phyloP scores from a whole-genome alignment of 2,888 invertebrate genomes.

The Mycalesis mineus region DNA sequence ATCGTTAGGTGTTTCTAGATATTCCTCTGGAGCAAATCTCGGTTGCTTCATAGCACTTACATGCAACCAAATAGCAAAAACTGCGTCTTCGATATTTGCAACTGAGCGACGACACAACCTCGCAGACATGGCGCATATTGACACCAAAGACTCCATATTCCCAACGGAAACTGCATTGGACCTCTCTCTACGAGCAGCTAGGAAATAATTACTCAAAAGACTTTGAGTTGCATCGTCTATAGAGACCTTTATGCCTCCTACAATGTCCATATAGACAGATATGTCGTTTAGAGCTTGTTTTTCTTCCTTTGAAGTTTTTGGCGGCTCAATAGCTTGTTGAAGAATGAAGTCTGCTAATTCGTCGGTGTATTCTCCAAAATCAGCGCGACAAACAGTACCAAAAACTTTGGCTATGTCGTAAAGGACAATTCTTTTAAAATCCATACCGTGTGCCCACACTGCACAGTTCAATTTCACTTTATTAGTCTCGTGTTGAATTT shows the following conservation, averaged over 20 bases:
- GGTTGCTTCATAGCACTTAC: constrained; percentile 59
- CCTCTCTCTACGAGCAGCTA: constrained; percentile 58
- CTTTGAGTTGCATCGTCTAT: constrained; percentile 47
- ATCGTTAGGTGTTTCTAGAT: constrained; percentile 56
- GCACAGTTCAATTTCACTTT: constrained; percentile 50
- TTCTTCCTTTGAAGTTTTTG: constrained; percentile 42
- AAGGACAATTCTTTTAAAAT: constrained; percentile 56
- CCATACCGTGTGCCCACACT: constrained; percentile 64
- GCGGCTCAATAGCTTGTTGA: constrained; percentile 44
- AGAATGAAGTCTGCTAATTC: constrained; percentile 56
- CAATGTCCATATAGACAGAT: constrained; percentile 49
- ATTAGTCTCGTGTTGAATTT: constrained; percentile 42
- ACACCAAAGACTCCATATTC: constrained; percentile 53
- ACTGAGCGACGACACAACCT: constrained; percentile 54
- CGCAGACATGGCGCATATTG: constrained; percentile 54
- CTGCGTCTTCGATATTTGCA: constrained; percentile 57
- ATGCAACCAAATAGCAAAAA: constrained; percentile 69
- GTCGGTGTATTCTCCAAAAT: constrained; percentile 53
- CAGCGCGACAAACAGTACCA: constrained; percentile 58
- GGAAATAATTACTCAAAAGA: constrained; percentile 56
- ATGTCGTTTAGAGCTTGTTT: constrained; percentile 48
- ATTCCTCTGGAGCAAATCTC: constrained; percentile 62
- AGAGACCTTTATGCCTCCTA: constrained; percentile 51
- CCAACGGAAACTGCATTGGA: constrained; percentile 51
- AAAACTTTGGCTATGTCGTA: constrained; percentile 60